Base-by-base conservation (phyloP, 2,797 vertebrate species). In the Lithobates pipiens region DNA sequence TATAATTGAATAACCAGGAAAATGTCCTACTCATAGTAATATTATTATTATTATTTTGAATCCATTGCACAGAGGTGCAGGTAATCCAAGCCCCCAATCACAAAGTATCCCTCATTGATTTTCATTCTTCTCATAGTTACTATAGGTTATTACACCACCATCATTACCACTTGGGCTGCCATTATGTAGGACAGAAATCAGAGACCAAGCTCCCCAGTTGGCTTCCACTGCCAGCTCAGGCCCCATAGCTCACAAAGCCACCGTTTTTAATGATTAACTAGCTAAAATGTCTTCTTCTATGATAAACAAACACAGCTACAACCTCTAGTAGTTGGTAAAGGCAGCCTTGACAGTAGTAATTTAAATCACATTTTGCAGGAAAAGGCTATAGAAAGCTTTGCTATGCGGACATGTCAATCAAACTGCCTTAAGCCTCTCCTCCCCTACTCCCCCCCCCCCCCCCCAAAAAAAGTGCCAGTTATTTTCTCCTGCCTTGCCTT, bases 261-360 rank as follows among this genome's bases (percentile, higher is more conserved):
- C 15, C 16, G 50, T 61, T 61, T 54, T 18, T 61, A 61, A 61
- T 61, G 21, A 61, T 23, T 61, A 61, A 61, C 54, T 23, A 61
- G 54, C 18, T 61, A 61, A 61, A 54, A 61, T 61, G 21, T 61
- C 54, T 23, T 23, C 91, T 94, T 91, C 93, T 91, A 81, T 85
- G 75, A 90, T 88, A 87, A 89, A 89, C 88, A 89, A 90, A 50
- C 9, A 23, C 3, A 61, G 85, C 86, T 87, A 86, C 82, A 73
- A 86, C 86, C 32, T 79, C 77, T 25, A 32, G 82, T 86, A 80
- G 70, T 80, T 83, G 75, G 0, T 34, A 46, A 70, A 27, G 2
- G 8, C 75, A 74, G 44, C 11, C 75, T 25, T 13, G 65, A 25
- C 65, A 67, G 25, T 67, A 29, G n/a, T 67, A 25, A 67, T 67